These are phyloP conservation scores for Steinernema scapterisci DNA, from an alignment of 2,888 invertebrate genomes.

Conservation along the genomic window DNA sequence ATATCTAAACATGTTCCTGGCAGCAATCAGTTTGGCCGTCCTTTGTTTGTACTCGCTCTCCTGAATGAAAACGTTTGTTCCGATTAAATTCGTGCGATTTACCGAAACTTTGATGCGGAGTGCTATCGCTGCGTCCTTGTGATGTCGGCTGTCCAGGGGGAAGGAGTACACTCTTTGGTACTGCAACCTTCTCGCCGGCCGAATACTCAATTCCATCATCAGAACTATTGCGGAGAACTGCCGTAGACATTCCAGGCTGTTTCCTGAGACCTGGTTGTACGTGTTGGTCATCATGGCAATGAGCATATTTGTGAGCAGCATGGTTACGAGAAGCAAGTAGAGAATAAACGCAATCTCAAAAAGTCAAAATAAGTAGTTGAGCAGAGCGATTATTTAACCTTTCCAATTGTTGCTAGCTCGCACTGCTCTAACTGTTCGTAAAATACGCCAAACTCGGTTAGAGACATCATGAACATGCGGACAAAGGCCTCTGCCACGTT, in stretches of 20 bases:
- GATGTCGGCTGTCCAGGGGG: constrained; percentile 72
- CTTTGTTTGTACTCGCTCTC: constrained; percentile 16
- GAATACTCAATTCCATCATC: constrained; percentile 92
- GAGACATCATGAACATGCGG: constrained; percentile 97
- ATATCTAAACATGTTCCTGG: not conserved
- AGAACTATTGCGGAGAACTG: constrained; percentile 96
- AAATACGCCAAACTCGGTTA: constrained; percentile 94
- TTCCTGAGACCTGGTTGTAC: constrained; percentile 95
- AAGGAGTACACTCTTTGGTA: constrained; percentile 89
- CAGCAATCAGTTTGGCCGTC: not conserved
- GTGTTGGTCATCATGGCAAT: constrained; percentile 98
- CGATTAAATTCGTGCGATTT: not conserved
- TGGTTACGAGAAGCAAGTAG: constrained; percentile 95
- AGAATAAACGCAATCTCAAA: constrained; percentile 79
- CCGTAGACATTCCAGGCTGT: constrained; percentile 95
- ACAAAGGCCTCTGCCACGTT: constrained; percentile 89
- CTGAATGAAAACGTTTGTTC: not conserved
- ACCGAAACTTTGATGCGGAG: constrained; percentile 13
- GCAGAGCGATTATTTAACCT: constrained; percentile 39
- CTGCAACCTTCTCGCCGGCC: constrained; percentile 82
- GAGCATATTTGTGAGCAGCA: constrained; percentile 76
- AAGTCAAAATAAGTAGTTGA: not conserved
- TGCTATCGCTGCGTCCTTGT: constrained; percentile 30
- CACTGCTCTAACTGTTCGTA: constrained; percentile 83
- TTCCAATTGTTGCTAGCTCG: constrained; percentile 76